These are phyloP conservation scores for Cavia porcellus DNA, from an alignment of 2,113 vertebrate species.

Conservation along the genomic window DNA sequence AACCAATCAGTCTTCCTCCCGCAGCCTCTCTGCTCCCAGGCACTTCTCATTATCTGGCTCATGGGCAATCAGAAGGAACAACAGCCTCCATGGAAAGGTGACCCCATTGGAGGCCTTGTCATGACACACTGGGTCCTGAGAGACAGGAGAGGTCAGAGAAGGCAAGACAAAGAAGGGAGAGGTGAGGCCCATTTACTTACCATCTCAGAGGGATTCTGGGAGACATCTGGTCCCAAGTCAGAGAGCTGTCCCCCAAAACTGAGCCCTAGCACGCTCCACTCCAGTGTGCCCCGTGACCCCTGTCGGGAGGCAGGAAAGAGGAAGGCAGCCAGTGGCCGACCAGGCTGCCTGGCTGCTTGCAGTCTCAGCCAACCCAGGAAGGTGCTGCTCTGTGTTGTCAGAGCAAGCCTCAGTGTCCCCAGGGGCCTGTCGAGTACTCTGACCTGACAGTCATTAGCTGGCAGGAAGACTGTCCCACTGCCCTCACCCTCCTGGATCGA, in stretches of 20 bases:
- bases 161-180: neutral
- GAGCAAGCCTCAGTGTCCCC: neutral
- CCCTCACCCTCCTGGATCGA: neutral
- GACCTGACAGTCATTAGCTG: neutral
- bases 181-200: neutral
- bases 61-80: slow-evolving; percentile 27
- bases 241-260: neutral
- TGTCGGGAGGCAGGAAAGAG: neutral
- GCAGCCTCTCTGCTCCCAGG: slow-evolving; percentile 3
- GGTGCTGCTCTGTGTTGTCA: neutral
- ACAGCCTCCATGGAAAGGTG: slow-evolving; percentile 45
- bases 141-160: neutral
- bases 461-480: neutral
- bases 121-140: neutral
- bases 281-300: fast-evolving
- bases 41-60: neutral
- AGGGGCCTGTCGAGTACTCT: neutral
- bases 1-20: slow-evolving; percentile 51
- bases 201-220: neutral
- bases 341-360: too few relatives aligned
- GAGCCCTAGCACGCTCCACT: neutral
- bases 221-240: neutral
- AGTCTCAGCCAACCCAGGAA: neutral
- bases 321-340: neutral
- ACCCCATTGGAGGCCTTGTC: neutral